phyloP scores from a whole-genome alignment of 2,888 invertebrate species.

The Leistus spinibarbis region DNA sequence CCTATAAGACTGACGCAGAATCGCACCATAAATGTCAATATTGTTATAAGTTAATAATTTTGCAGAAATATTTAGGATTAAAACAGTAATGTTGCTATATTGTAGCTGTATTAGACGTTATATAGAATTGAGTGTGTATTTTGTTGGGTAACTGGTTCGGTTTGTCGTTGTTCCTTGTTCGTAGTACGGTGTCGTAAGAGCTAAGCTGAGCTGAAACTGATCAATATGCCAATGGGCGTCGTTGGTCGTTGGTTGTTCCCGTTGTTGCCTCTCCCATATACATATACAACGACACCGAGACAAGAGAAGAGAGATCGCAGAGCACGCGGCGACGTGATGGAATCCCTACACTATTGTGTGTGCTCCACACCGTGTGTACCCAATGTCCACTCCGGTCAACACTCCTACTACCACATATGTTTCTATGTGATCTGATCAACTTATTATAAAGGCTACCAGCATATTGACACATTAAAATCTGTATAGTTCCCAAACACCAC shows the following conservation, averaged over 20 bases:
- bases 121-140: no score
- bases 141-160: not conserved
- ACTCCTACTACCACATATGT: not conserved
- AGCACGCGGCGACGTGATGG: conserved; percentile 19
- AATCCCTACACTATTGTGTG: conserved; percentile 6
- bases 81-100: no score
- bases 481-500: no score
- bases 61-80: no score
- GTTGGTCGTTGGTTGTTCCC: not conserved
- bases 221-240: conserved; percentile 13
- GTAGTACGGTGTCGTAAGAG: not conserved
- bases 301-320: conserved; percentile 22
- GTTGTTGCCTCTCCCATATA: not conserved
- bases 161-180: not conserved
- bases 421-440: not conserved
- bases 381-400: not conserved
- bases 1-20: no score
- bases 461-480: no score
- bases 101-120: no score
- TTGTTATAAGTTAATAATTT: no score
- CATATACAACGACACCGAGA: not conserved
- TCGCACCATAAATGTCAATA: no score
- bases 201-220: not conserved
- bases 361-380: not conserved
- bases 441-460: no score